phyloP scores from a whole-genome alignment of 2,113 vertebrate species.

The Verasper variegatus region DNA sequence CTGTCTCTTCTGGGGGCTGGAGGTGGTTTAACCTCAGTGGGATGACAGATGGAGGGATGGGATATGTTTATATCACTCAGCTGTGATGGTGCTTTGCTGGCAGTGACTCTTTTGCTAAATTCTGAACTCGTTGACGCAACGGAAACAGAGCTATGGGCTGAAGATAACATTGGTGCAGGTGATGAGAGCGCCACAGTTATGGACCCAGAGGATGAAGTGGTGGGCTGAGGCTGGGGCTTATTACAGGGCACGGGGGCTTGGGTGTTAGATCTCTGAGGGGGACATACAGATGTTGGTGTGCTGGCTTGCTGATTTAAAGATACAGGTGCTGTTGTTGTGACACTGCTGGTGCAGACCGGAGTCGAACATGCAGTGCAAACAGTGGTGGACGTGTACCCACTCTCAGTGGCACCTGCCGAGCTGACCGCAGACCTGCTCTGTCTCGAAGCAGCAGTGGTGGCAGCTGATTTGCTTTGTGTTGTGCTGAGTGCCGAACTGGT shows the following conservation, averaged over 20 bases:
- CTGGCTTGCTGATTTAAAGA: conserved; percentile 39
- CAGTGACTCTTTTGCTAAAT: conserved; percentile 61
- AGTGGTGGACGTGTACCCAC: conserved; percentile 3
- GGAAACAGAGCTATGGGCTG: conserved; percentile 34
- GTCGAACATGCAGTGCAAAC: conserved; percentile 33
- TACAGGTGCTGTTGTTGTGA: conserved; percentile 28
- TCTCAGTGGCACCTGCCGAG: conserved; percentile 30
- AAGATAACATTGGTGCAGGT: conserved; percentile 17
- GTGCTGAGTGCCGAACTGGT: conserved; percentile 26
- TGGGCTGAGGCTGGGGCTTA: conserved; percentile 47
- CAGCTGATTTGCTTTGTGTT: conserved; percentile 47
- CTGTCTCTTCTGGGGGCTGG: conserved; percentile 46
- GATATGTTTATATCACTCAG: conserved; percentile 48
- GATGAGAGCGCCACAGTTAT: conserved; percentile 33
- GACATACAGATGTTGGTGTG: conserved; percentile 39
- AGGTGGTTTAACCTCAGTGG: conserved; percentile 61
- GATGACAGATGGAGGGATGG: conserved; percentile 46
- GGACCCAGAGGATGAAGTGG: conserved; percentile 30
- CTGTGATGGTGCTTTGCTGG: conserved; percentile 48
- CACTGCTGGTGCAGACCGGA: conserved; percentile 37
- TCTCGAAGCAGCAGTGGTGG: conserved; percentile 35
- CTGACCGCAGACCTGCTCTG: conserved; percentile 43
- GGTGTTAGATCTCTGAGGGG: conserved; percentile 35
- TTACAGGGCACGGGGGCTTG: conserved; percentile 33
- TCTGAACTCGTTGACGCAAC: conserved; percentile 58